These are phyloP conservation scores for Heliornis fulica DNA, from an alignment of 2,113 vertebrate species.

Conservation along the genomic window DNA sequence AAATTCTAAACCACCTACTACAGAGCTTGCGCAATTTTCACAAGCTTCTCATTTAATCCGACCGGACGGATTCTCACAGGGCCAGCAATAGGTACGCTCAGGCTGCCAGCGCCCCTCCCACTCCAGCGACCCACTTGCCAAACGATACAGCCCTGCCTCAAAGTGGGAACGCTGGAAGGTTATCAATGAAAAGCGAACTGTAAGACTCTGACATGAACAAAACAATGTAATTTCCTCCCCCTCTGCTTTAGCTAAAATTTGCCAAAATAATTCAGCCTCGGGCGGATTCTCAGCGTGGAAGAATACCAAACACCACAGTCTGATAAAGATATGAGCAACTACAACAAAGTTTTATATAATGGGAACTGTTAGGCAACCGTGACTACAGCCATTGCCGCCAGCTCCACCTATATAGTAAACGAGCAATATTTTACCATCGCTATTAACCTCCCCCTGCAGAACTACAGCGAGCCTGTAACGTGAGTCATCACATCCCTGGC, in stretches of 20 bases:
- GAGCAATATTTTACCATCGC: neutral
- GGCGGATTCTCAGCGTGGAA: constrained; percentile 27
- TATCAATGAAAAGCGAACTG: constrained; percentile 43
- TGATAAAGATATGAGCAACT: constrained; percentile 42
- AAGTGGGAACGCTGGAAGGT: constrained; percentile 36
- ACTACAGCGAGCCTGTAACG: neutral
- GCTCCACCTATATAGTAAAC: neutral
- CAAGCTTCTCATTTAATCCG: neutral
- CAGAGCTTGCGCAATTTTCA: neutral
- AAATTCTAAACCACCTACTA: neutral
- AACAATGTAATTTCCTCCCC: constrained; percentile 52
- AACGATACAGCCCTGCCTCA: constrained; percentile 5
- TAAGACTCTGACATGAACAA: constrained; percentile 37
- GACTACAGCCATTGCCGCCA: neutral
- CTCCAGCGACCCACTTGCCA: constrained; percentile 4
- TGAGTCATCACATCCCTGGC: constrained; percentile 38
- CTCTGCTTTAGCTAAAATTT: constrained; percentile 57
- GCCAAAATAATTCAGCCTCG: constrained; percentile 47
- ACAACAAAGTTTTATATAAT: constrained; percentile 34
- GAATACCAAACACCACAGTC: constrained; percentile 21
- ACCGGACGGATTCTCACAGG: neutral
- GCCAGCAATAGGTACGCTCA: neutral
- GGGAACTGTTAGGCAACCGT: neutral
- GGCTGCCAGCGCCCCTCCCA: neutral
- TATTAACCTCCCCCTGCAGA: neutral